Evolutionary conservation across 1,140 invertebrate species (phyloP).

Genomic region (Hestina assimilis): DNA sequence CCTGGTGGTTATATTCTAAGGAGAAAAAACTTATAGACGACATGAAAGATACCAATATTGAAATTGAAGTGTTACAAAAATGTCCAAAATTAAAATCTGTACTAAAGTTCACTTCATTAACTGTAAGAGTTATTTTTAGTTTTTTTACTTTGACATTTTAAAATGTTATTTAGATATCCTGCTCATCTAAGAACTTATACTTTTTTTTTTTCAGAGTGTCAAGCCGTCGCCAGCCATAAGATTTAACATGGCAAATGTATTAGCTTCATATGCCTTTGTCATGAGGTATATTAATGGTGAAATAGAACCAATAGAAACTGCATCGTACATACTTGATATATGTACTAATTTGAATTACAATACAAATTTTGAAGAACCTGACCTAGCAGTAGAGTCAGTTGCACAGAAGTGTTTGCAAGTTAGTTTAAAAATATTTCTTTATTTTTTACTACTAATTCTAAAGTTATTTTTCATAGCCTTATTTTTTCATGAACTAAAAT

Average conservation of each 20-base stretch:
- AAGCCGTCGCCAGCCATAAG: constrained; percentile 81
- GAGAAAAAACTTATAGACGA: constrained; percentile 79
- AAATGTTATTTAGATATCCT: too few relatives aligned
- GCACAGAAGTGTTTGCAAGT: constrained; percentile 79
- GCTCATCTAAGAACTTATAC: too few relatives aligned
- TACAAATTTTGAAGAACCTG: constrained; percentile 80
- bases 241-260: constrained; percentile 84
- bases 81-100: constrained; percentile 76
- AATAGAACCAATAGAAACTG: constrained; percentile 80
- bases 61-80: constrained; percentile 45
- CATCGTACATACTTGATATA: constrained; percentile 79
- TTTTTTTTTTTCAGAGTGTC: constrained; percentile 78
- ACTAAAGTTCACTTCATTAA: constrained; percentile 73
- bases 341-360: constrained; percentile 81
- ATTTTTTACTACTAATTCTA: background rate
- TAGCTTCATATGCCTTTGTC: constrained; percentile 83
- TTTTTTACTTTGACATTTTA: constrained; percentile 1
- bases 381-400: constrained; percentile 82
- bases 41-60: constrained; percentile 38
- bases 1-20: constrained; percentile 83
- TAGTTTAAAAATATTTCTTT: constrained; percentile 26
- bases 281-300: constrained; percentile 86
- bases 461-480: too few relatives aligned
- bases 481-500: too few relatives aligned
- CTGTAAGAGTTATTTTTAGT: constrained; percentile 62